These are phyloP conservation scores for Todiramphus chloris DNA, from an alignment of 2,113 vertebrate species.

Conservation along the genomic window DNA sequence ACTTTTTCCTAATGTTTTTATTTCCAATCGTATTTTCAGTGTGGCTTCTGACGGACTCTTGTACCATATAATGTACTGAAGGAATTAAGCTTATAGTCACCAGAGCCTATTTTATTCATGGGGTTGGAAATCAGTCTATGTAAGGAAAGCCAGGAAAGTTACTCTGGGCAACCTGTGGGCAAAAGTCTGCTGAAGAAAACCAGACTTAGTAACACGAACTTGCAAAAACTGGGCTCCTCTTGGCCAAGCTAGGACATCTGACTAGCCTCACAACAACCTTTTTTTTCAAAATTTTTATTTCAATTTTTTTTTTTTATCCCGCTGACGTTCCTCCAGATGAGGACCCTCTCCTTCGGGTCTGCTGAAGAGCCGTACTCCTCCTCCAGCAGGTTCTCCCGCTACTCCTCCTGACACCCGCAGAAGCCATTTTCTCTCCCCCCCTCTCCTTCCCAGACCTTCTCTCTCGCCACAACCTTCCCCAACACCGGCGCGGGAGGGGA, in stretches of 20 bases:
- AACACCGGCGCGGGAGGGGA: too few relatives aligned
- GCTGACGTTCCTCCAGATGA: fast-evolving
- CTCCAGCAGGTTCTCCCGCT: neutral
- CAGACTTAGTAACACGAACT: fast-evolving
- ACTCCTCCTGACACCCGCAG: neutral
- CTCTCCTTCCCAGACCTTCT: neutral
- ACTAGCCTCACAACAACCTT: neutral
- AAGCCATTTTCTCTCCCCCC: neutral
- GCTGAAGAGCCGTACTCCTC: neutral
- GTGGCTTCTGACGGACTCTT: neutral
- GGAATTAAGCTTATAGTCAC: neutral
- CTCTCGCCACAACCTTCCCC: neutral
- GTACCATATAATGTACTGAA: neutral
- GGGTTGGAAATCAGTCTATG: neutral
- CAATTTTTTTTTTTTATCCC: too few relatives aligned
- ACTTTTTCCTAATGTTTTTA: neutral
- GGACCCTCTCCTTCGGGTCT: neutral
- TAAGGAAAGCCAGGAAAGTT: neutral
- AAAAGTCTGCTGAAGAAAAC: neutral
- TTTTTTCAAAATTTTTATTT: neutral
- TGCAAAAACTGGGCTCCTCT: neutral
- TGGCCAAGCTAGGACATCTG: neutral
- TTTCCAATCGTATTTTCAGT: neutral
- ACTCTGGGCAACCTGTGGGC: neutral
- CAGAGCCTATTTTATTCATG: neutral